These are phyloP conservation scores for Trichonephila clavata DNA, from an alignment of 1,140 invertebrate species.

Conservation along the genomic window DNA sequence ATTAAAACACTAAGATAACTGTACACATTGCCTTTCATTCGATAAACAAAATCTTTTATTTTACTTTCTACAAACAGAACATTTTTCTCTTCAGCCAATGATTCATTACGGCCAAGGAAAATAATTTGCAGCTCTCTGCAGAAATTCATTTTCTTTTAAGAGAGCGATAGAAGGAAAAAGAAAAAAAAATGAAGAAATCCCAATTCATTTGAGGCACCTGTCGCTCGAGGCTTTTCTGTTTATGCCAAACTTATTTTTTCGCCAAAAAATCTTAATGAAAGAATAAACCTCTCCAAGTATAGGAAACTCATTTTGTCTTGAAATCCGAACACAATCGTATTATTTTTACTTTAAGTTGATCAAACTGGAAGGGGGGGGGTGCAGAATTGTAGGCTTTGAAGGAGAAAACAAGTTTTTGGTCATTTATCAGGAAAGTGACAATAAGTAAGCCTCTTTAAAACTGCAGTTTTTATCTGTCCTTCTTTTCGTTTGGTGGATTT, in stretches of 20 bases:
- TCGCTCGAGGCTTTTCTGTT: conserved; percentile 31
- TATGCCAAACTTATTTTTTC: conserved; percentile 2
- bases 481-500: conserved; percentile 56
- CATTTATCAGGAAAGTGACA: conserved; percentile 75
- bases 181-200: background rate
- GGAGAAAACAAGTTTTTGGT: conserved; percentile 72
- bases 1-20: no score
- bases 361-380: background rate
- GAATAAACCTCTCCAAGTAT: conserved; percentile 32
- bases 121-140: conserved; percentile 24
- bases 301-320: conserved; percentile 23
- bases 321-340: conserved; percentile 47
- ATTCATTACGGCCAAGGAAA: conserved; percentile 20
- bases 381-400: conserved; percentile 26
- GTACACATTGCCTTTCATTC: background rate
- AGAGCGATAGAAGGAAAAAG: background rate
- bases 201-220: conserved; percentile 50
- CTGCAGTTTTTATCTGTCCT: conserved; percentile 62
- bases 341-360: conserved; percentile 55
- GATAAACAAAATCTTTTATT: background rate
- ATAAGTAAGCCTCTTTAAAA: conserved; percentile 75
- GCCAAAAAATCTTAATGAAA: conserved; percentile 54
- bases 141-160: conserved; percentile 31
- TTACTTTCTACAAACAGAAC: background rate
- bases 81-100: background rate